Conservation (phyloP, 2,113 vertebrate genomes). For the Dicerorhinus sumatrensis region DNA sequence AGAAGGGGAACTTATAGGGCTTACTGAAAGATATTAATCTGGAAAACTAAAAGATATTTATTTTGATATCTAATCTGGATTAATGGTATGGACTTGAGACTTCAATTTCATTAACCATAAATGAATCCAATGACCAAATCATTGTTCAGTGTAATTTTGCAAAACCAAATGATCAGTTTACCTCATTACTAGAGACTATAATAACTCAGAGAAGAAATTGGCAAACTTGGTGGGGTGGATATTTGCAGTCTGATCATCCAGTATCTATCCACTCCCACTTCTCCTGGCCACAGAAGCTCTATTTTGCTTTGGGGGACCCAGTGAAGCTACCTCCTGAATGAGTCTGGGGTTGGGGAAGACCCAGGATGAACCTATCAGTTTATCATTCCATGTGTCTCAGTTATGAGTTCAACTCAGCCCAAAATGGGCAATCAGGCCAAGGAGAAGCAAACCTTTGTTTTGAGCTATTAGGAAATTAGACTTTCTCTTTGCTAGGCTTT, state of each 20-base stretch:
- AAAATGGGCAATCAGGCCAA: background rate
- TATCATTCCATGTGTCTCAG: background rate
- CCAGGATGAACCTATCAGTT: background rate
- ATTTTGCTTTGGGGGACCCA: background rate
- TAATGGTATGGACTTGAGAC: background rate
- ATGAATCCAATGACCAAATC: slow-evolving; percentile 2
- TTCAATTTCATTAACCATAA: slow-evolving; percentile 32
- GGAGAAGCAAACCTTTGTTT: background rate
- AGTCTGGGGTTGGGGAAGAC: background rate
- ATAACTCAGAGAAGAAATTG: slow-evolving; percentile 10
- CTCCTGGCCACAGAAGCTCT: background rate
- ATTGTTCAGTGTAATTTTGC: background rate
- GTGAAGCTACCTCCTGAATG: background rate
- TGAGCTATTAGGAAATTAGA: background rate
- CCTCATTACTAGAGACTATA: background rate
- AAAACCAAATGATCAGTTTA: slow-evolving; percentile 26
- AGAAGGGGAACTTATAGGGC: slow-evolving; percentile 18
- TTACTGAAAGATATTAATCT: background rate
- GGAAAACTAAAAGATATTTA: slow-evolving; percentile 46
- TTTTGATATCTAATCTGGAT: slow-evolving; percentile 58
- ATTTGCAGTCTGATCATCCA: background rate
- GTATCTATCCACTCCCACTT: background rate
- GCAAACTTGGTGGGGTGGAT: background rate
- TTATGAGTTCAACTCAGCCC: background rate
- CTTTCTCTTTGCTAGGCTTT: background rate